Conservation (phyloP, 2,888 invertebrate species). For the Metalampra italica region DNA sequence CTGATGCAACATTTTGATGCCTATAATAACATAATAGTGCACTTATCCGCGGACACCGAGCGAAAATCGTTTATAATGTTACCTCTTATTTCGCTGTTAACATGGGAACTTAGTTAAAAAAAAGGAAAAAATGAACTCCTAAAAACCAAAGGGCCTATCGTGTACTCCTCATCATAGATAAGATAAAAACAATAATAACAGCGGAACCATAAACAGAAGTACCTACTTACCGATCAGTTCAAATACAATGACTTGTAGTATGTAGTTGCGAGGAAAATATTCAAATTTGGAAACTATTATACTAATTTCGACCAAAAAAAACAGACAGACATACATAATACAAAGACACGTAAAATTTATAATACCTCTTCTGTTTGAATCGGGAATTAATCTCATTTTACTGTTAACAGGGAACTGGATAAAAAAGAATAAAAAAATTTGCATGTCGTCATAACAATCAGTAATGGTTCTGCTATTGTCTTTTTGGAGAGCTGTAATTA, state of each 20-base stretch:
- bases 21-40: constrained; percentile 72
- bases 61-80: constrained; percentile 26
- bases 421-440: constrained; percentile 39
- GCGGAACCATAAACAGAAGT: no score
- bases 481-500: constrained; percentile 58
- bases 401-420: constrained; percentile 18
- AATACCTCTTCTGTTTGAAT: no score
- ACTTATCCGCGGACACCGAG: constrained; percentile 42
- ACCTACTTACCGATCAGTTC: no score
- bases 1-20: constrained; percentile 70
- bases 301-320: no score
- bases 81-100: constrained; percentile 26
- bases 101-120: constrained; percentile 14
- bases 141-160: no score
- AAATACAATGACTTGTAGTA: no score
- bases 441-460: constrained; percentile 52
- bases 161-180: no score
- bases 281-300: no score
- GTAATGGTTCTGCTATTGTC: constrained; percentile 67
- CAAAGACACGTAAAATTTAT: no score
- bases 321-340: no score
- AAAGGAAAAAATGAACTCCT: constrained; percentile 6
- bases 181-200: no score
- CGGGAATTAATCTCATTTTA: constrained; percentile 22
- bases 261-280: no score